These are phyloP conservation scores for Colletes collaris DNA, from an alignment of 2,888 invertebrate genomes.

Conservation along the genomic window DNA sequence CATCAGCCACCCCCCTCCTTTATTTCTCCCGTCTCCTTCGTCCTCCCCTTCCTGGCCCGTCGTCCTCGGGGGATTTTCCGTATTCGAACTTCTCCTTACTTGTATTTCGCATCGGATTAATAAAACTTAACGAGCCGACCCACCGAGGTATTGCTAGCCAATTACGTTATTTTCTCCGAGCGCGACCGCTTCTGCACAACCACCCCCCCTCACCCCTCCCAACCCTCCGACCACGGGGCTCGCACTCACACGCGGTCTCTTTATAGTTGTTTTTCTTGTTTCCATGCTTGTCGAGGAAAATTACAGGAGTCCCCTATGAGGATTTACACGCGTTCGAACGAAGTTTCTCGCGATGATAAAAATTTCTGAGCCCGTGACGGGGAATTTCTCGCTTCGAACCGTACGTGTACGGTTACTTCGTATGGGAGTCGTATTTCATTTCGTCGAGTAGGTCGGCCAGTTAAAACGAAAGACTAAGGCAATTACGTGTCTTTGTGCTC, in stretches of 20 bases:
- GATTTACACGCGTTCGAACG: constrained; percentile 2
- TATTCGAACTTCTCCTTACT: constrained; percentile 43
- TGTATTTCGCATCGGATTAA: constrained; percentile 67
- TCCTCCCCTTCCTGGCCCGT: not conserved
- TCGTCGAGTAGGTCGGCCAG: no score
- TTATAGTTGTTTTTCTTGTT: constrained; percentile 26
- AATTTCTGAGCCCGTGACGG: constrained; percentile 4
- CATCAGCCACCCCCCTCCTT: constrained; percentile 21
- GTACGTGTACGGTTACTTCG: no score
- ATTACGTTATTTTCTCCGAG: constrained; percentile 69
- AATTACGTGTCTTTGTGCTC: no score
- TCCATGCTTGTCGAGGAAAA: constrained; percentile 23
- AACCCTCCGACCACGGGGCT: no score
- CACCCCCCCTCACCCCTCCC: no score
- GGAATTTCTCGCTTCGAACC: not conserved
- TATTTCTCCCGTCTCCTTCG: not conserved
- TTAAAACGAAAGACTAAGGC: no score
- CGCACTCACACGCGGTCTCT: not conserved
- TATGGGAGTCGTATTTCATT: no score
- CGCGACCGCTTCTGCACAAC: constrained; percentile 31
- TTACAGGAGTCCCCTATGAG: constrained; percentile 7
- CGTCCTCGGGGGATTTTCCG: constrained; percentile 41
- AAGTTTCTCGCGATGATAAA: not conserved
- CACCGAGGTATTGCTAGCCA: constrained; percentile 57
- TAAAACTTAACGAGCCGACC: constrained; percentile 68